Evolutionary conservation across 2,113 vertebrate species (phyloP).

Genomic region (Clarias batrachus): DNA sequence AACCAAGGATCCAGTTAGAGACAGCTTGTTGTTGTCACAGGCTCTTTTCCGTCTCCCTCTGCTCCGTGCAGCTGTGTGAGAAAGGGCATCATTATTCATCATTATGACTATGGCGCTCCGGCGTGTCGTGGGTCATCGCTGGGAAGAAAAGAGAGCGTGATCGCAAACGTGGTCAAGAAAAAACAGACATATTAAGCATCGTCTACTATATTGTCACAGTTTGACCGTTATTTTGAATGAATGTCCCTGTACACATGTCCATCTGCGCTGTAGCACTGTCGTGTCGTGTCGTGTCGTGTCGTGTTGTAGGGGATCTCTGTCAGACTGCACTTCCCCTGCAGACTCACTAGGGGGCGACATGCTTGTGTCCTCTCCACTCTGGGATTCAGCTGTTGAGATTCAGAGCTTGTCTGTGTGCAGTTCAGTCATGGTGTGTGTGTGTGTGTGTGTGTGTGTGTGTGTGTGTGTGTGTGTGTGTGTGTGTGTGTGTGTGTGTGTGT

Average conservation of each 20-base stretch:
- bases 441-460: too few relatives aligned
- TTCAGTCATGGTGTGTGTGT: conserved; percentile 43
- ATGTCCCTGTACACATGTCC: background rate
- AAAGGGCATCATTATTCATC: too few relatives aligned
- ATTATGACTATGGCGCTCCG: too few relatives aligned
- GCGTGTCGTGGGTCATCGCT: too few relatives aligned
- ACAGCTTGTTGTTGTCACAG: background rate
- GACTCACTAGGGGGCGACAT: conserved; percentile 65
- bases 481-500: background rate
- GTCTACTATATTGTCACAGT: background rate
- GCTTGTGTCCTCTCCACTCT: conserved; percentile 56
- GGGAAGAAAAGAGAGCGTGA: too few relatives aligned
- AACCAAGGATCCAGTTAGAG: background rate
- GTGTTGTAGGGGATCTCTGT: background rate
- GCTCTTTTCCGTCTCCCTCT: too few relatives aligned
- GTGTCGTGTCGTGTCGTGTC: background rate
- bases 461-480: too few relatives aligned
- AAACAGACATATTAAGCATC: too few relatives aligned
- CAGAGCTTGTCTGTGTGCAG: conserved; percentile 58
- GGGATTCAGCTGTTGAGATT: conserved; percentile 62
- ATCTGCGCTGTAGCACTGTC: background rate
- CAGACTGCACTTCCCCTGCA: conserved; percentile 57
- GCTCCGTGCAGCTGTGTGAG: too few relatives aligned
- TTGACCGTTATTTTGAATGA: background rate
- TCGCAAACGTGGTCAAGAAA: too few relatives aligned